Base-by-base conservation (phyloP, 2,797 vertebrate genomes). In the Carapus acus region DNA sequence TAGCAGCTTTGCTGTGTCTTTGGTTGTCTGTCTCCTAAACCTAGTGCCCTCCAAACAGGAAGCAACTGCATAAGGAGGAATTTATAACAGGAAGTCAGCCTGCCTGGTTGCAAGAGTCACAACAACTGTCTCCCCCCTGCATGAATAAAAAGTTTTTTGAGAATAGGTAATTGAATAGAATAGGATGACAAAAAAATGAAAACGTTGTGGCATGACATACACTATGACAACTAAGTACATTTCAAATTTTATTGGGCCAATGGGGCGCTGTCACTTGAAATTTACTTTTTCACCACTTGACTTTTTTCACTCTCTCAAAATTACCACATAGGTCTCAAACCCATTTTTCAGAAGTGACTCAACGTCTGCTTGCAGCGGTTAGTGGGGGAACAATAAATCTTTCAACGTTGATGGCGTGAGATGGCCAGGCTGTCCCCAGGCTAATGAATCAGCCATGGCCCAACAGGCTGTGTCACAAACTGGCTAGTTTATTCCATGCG, bases 31-130 rank as follows among this genome's bases (percentile, higher is more conserved):
- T 69, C 55, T 54, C 15, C 49, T 21, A 21, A 41, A 58, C 54
- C 52, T 8, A 44, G 29, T n/a, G 58, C 34, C 9, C 53, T 33
- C 27, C 43, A 50, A 48, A 63, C 77, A 81, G 84, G 83, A 87
- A 87, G 76, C 68, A 46, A n/a, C 45, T 21, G 54, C 47, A 75
- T 69, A 65, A 73, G 73, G 73, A 79, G 74, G 64, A 71, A 80
- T 84, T 81, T 83, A 85, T 64, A 78, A 73, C 79, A 80, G 80
- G 83, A 85, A 71, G 67, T 74, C 49, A 40, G 60, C 47, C 62
- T 52, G 50, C 61, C 78, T 55, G 72, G 67, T 65, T 74, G 62
- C 53, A 31, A 36, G 48, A 54, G 49, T 66, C 58, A 55, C 41
- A 74, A 64, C 56, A 71, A 77, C 70, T 65, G 58, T 58, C 64